These are phyloP conservation scores for Telmatochromis brachygnathus DNA, from an alignment of 2,113 vertebrate species.

Conservation along the genomic window DNA sequence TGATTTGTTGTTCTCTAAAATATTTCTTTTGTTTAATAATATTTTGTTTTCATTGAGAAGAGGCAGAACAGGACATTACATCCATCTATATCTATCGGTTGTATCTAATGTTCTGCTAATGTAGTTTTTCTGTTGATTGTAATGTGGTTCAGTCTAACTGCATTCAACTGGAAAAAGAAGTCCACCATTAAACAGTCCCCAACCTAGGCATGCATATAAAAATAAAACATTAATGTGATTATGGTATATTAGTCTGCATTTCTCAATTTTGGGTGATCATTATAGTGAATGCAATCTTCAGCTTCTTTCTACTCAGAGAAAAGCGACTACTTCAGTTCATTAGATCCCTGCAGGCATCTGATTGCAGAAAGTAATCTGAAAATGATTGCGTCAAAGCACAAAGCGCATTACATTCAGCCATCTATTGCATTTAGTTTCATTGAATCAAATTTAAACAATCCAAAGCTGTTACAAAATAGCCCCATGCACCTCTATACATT, in stretches of 20 bases:
- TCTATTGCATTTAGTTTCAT: not conserved
- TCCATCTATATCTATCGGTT: not conserved
- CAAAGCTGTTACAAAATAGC: not conserved
- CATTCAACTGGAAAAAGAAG: not conserved
- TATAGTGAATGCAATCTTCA: not conserved
- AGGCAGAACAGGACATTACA: not conserved
- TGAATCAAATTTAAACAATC: not conserved
- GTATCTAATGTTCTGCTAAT: not conserved
- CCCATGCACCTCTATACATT: not conserved
- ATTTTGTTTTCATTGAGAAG: not conserved
- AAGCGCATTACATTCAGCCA: not conserved
- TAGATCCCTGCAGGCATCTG: not conserved
- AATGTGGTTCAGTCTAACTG: not conserved
- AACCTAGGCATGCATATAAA: not conserved
- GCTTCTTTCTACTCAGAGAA: not conserved
- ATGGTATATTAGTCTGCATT: not conserved
- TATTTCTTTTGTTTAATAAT: not conserved
- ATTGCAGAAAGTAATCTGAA: not conserved
- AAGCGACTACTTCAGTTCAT: not conserved
- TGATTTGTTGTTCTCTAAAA: not conserved
- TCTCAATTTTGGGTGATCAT: not conserved
- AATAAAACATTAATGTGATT: not conserved
- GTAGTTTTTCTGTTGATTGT: not conserved
- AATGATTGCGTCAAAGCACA: not conserved
- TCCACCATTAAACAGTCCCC: not conserved